A percentile compares a stretch with the other conserved stretches of the same genome.
These are phyloP conservation scores for Potamarius usumacintae DNA, from an alignment of 2,113 vertebrate genomes.

Conservation along the genomic window DNA sequence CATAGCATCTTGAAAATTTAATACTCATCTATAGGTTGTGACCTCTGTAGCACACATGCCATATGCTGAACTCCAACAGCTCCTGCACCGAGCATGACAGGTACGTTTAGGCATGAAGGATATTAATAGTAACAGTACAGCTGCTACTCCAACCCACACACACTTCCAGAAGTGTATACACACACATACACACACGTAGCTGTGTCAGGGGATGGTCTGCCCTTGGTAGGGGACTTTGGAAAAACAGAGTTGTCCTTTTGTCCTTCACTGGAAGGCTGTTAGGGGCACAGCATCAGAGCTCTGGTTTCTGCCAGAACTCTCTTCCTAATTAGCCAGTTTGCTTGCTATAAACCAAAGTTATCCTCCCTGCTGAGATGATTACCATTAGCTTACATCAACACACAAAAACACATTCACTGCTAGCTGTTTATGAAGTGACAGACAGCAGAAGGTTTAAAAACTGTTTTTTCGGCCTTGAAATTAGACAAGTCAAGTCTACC, in stretches of 20 bases:
- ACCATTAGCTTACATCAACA: neutral
- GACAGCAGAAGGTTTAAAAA: slow-evolving; percentile 13
- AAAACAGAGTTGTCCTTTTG: slow-evolving; percentile 33
- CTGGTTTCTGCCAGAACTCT: slow-evolving; percentile 10
- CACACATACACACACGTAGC: neutral
- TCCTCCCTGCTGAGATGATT: slow-evolving; percentile 21
- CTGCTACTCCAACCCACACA: slow-evolving; percentile 26
- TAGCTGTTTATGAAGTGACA: neutral
- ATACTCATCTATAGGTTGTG: slow-evolving; percentile 18
- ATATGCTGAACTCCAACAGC: slow-evolving; percentile 4
- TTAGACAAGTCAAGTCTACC: neutral
- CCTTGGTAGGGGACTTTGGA: slow-evolving; percentile 37
- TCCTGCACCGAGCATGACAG: neutral
- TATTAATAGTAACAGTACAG: slow-evolving; percentile 41
- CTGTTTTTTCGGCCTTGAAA: neutral
- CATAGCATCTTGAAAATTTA: slow-evolving; percentile 16
- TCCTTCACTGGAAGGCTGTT: slow-evolving; percentile 20
- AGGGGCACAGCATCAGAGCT: slow-evolving; percentile 8
- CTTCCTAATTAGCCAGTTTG: slow-evolving; percentile 16
- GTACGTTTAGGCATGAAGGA: neutral
- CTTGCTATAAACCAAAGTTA: slow-evolving; percentile 3
- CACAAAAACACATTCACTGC: slow-evolving; percentile 9
- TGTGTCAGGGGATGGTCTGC: slow-evolving; percentile 32
- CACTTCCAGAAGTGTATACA: neutral
- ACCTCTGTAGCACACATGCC: neutral